Conservation (phyloP, 1,140 invertebrate genomes). For the Telenomus remus region DNA sequence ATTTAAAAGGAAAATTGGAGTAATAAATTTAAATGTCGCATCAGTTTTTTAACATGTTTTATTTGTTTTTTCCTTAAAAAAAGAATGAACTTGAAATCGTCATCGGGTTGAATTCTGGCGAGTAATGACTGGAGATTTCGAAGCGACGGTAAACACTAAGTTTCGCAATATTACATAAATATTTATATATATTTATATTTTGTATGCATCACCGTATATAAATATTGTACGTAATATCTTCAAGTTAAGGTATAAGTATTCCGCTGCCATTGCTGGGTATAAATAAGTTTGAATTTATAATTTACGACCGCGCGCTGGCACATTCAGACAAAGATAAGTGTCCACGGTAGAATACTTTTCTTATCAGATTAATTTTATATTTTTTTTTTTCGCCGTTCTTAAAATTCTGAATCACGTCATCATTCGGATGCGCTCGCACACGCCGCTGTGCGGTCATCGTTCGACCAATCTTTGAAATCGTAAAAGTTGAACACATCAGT, state of each 20-base stretch:
- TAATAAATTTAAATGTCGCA: neutral
- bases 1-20: neutral
- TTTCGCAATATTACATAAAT: slow-evolving; percentile 72
- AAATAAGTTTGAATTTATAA: slow-evolving; percentile 69
- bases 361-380: slow-evolving; percentile 17
- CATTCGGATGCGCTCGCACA: slow-evolving; percentile 40
- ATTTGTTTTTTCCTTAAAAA: slow-evolving; percentile 71
- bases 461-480: neutral
- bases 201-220: slow-evolving; percentile 59
- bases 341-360: slow-evolving; percentile 47
- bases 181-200: slow-evolving; percentile 63
- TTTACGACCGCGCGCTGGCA: slow-evolving; percentile 61
- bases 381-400: slow-evolving; percentile 21
- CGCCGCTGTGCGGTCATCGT: slow-evolving; percentile 18
- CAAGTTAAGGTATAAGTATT: slow-evolving; percentile 68
- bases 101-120: slow-evolving; percentile 70
- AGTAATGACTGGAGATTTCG: slow-evolving; percentile 72
- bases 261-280: slow-evolving; percentile 64
- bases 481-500: neutral
- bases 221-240: slow-evolving; percentile 62
- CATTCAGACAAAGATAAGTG: slow-evolving; percentile 57
- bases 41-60: slow-evolving; percentile 58
- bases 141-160: slow-evolving; percentile 73
- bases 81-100: slow-evolving; percentile 74
- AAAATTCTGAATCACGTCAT: slow-evolving; percentile 48